Base-by-base conservation (phyloP, 2,113 vertebrate species). In the Boleophthalmus pectinirostris region DNA sequence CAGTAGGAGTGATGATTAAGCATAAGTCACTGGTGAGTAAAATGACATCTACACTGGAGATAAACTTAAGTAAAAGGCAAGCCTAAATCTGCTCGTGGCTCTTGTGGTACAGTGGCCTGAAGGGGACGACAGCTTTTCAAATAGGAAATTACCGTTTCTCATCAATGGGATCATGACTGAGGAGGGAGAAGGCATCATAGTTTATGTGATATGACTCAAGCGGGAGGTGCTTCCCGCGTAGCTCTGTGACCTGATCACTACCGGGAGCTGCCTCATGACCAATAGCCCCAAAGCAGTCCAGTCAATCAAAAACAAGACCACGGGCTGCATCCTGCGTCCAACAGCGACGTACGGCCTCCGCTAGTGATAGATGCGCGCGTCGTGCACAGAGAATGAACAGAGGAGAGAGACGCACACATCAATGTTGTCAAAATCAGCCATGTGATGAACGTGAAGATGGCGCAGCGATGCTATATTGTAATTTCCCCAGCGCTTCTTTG, bases 381-480 rank as follows among this genome's bases (percentile, higher is more conserved):
- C 78, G 51, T 29, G 25, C 72, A 74, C 72, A 51, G 74, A 65
- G 67, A 65, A 49, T 60, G 56, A 49, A 66, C 68, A 69, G 61
- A 68, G 46, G 51, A 51, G 70, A 70, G 74, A 24, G 75, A 57
- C 88, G 10, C 8, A 88, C 85, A 90, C 85, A 89, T 89, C 81
- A 75, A 79, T 90, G 84, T 90, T 93, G 91, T 91, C 89, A 89
- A 90, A 89, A 84, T 78, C 82, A 80, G 90, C 92, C 92, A 93
- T 87, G 89, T 92, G 91, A 92, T 79, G 64, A 53, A 61, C 80
- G 15, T 75, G 88, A 91, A 91, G 90, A 92, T 93, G 90, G 92
- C 92, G 91, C 90, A 91, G 79, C 86, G 73, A 84, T 78, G 79
- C 68, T 89, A 83, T 66, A 85, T 85, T 78, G 85, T 83, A 76